phyloP scores from a whole-genome alignment of 2,888 invertebrate species.

The Drosophila acutilabella region DNA sequence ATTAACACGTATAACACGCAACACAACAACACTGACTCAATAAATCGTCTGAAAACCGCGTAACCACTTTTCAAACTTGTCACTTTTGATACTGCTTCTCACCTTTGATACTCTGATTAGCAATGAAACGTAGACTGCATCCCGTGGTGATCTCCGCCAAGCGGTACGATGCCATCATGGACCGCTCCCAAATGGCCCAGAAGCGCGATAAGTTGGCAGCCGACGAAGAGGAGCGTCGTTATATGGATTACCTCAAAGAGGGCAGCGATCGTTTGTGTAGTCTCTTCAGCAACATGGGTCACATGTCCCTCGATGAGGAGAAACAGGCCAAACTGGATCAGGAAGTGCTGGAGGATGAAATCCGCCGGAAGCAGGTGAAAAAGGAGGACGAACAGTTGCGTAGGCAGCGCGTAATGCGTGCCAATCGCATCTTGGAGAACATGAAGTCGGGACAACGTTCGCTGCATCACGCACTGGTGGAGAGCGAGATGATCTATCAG shows the following conservation, averaged over 20 bases:
- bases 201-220: slow-evolving; percentile 26
- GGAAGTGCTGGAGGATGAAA: neutral
- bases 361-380: neutral
- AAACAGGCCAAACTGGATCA: slow-evolving; percentile 1
- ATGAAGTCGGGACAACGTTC: slow-evolving; percentile 49
- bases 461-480: slow-evolving; percentile 8
- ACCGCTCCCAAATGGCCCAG: slow-evolving; percentile 26
- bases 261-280: slow-evolving; percentile 42
- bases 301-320: slow-evolving; percentile 8
- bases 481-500: slow-evolving; percentile 19
- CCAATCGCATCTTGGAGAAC: slow-evolving; percentile 37
- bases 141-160: slow-evolving; percentile 57
- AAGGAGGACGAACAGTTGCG: slow-evolving; percentile 39
- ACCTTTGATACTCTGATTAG: too few species aligned
- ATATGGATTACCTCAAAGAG: slow-evolving; percentile 46
- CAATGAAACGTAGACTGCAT: neutral
- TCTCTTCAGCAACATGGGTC: slow-evolving; percentile 26
- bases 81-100: neutral
- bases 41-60: neutral
- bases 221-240: slow-evolving; percentile 44
- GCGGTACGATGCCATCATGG: slow-evolving; percentile 43
- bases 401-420: slow-evolving; percentile 56
- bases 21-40: neutral
- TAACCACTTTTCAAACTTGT: neutral
- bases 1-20: neutral